Conservation (phyloP, 35 echinoderm and acorn worm species). For the Anneissia japonica region DNA sequence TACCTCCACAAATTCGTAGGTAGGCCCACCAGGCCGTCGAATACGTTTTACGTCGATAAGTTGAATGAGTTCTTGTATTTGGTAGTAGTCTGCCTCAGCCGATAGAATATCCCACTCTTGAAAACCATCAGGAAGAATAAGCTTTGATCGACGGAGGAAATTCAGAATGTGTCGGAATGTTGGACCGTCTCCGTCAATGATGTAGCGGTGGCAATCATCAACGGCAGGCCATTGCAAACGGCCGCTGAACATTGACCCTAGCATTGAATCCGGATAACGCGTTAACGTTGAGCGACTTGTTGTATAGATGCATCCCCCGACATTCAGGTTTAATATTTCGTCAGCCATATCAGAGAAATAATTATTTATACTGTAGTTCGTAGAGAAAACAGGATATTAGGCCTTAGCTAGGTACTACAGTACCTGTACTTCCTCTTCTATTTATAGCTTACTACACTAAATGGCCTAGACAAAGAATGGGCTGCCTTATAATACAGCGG, state of each 20-base stretch:
- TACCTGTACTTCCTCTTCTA: too few relatives aligned
- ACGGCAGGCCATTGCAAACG: neutral
- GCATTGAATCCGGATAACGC: constrained; percentile 37
- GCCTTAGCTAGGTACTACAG: too few relatives aligned
- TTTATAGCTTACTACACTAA: too few relatives aligned
- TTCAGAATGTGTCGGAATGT: constrained; percentile 42
- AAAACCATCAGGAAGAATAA: constrained; percentile 27
- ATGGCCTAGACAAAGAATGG: too few relatives aligned
- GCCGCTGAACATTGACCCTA: constrained; percentile 35
- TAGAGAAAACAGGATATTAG: too few relatives aligned
- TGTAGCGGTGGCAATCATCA: constrained; percentile 34
- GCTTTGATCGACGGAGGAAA: constrained; percentile 12
- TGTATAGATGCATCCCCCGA: constrained; percentile 28
- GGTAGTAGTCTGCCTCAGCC: constrained; percentile 44
- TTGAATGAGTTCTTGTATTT: constrained; percentile 15
- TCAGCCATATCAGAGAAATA: too few relatives aligned
- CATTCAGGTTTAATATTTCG: too few relatives aligned
- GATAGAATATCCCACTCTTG: neutral
- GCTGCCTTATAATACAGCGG: too few relatives aligned
- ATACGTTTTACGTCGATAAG: too few relatives aligned
- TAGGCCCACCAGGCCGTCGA: constrained; percentile 16
- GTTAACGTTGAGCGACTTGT: constrained; percentile 27
- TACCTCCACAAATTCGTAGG: constrained; percentile 80
- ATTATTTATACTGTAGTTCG: too few relatives aligned
- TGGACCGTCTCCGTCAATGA: constrained; percentile 41